These are phyloP conservation scores for Marisa cornuarietis DNA, from an alignment of 1,140 invertebrate species.

Conservation along the genomic window DNA sequence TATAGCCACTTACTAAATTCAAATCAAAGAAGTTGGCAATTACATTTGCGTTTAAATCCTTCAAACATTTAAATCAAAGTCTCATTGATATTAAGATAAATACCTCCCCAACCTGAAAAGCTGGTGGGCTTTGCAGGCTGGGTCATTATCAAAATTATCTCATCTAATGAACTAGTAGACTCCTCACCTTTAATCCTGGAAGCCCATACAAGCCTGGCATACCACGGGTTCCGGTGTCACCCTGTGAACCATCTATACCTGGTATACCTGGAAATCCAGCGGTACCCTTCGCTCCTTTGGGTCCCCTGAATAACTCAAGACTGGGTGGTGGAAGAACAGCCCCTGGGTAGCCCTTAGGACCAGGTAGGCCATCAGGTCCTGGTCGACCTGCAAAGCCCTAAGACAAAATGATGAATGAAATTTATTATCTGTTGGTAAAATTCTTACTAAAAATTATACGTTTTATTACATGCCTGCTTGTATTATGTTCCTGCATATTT, in stretches of 20 bases:
- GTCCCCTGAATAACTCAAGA: conserved; percentile 34
- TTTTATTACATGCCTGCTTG: no score
- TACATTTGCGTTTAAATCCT: not conserved
- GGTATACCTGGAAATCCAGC: conserved; percentile 67
- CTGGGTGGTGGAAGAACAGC: conserved; percentile 57
- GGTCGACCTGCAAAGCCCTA: conserved; percentile 61
- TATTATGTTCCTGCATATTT: no score
- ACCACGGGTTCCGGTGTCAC: conserved; percentile 39
- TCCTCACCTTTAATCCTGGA: conserved; percentile 45
- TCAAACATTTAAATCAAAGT: no score
- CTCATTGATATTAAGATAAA: no score
- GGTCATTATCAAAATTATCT: not conserved
- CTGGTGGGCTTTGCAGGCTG: no score
- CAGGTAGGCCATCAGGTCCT: conserved; percentile 67
- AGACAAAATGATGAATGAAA: not conserved
- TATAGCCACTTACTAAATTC: not conserved
- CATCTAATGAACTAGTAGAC: not conserved
- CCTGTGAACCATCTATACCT: conserved; percentile 46
- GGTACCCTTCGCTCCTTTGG: conserved; percentile 67
- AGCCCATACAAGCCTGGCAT: conserved; percentile 35
- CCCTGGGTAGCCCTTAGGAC: conserved; percentile 63
- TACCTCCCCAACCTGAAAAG: no score
- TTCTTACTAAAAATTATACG: not conserved
- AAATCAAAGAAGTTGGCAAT: no score
- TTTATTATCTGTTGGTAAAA: not conserved